These are phyloP conservation scores for Pollenia labialis DNA, from an alignment of 2,888 invertebrate genomes.

Conservation along the genomic window DNA sequence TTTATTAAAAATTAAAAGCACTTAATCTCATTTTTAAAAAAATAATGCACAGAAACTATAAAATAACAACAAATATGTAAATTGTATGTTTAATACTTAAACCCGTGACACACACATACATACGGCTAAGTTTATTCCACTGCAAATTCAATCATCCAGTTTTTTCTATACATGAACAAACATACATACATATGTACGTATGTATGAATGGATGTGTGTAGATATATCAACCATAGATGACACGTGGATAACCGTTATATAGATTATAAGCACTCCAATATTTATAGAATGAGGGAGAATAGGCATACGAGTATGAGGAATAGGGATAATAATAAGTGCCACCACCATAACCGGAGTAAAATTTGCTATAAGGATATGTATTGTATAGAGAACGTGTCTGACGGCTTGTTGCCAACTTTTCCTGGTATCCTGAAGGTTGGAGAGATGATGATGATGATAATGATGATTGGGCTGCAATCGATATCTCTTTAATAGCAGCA, in stretches of 20 bases:
- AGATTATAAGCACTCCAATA: conserved; percentile 64
- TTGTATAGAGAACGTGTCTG: conserved; percentile 62
- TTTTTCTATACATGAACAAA: not conserved
- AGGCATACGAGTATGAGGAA: conserved; percentile 70
- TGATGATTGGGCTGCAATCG: conserved; percentile 60
- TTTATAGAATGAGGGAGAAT: conserved; percentile 70
- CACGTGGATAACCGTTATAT: conserved; percentile 70
- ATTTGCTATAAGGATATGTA: conserved; percentile 71
- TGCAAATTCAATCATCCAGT: conserved; percentile 46
- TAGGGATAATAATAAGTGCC: conserved; percentile 55
- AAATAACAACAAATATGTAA: conserved; percentile 30
- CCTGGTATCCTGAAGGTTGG: not conserved
- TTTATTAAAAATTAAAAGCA: conserved; percentile 36
- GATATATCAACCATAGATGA: conserved; percentile 48
- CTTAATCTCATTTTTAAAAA: conserved; percentile 60
- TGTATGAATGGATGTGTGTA: too few relatives aligned
- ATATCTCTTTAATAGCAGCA: conserved; percentile 74
- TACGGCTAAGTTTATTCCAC: not conserved
- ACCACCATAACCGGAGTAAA: conserved; percentile 68
- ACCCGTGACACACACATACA: not conserved
- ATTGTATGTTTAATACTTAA: conserved; percentile 8
- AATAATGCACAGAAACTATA: not conserved
- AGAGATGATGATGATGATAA: not conserved
- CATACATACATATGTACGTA: too few relatives aligned
- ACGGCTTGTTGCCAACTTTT: conserved; percentile 57